These are phyloP conservation scores for Lepilemur septentrionalis DNA, from an alignment of 2,797 vertebrate genomes.

Conservation along the genomic window DNA sequence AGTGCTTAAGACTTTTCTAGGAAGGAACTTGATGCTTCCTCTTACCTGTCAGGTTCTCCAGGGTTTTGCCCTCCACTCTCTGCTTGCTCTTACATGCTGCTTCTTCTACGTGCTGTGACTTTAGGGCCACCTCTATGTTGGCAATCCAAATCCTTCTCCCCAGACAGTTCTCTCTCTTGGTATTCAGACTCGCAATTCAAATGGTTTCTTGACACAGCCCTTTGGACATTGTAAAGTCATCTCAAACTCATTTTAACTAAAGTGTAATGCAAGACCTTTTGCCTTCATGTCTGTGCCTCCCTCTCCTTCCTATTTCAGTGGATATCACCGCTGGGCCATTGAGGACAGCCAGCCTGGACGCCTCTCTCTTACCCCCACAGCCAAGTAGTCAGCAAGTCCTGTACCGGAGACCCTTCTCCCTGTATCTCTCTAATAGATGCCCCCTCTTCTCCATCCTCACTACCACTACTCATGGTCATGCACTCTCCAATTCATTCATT, in stretches of 20 bases:
- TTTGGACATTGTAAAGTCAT: neutral
- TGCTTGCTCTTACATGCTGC: neutral
- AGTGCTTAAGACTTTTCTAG: neutral
- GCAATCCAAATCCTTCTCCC: neutral
- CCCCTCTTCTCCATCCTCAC: neutral
- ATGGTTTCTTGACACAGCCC: neutral
- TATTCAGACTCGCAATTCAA: neutral
- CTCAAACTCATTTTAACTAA: neutral
- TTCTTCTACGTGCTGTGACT: neutral
- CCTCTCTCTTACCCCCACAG: neutral
- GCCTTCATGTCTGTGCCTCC: neutral
- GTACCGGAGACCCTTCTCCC: neutral
- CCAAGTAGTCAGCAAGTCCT: neutral
- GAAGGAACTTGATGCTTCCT: neutral
- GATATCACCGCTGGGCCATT: neutral
- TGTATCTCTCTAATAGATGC: neutral
- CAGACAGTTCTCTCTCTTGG: neutral
- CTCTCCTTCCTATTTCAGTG: neutral
- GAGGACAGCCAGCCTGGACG: neutral
- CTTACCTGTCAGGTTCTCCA: neutral
- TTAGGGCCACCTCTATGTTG: neutral
- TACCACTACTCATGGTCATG: neutral
- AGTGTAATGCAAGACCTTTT: neutral
- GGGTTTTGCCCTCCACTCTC: neutral
- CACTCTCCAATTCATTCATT: neutral